Evolutionary conservation across 2,113 vertebrate species (phyloP), one percentile per base, ranked within the genome.

Genomic region (Talpa occidentalis): DNA sequence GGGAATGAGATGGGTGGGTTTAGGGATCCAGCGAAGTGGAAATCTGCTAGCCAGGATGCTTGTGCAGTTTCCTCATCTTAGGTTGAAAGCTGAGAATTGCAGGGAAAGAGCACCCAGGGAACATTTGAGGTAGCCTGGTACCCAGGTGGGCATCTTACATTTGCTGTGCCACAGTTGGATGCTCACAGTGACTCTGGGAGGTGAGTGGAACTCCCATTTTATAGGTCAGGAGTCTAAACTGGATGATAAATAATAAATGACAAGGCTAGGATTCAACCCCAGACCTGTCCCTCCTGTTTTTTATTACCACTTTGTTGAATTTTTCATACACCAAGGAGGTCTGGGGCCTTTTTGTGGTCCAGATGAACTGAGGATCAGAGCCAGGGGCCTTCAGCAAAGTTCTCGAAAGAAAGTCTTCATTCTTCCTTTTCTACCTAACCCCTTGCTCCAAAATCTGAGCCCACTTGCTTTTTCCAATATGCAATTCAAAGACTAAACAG

Each of bases 401-500:
- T 74, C 12, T 89, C 67, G 49, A 30, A 62, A n/a, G 37, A 79
- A 79, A 70, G 22, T 40, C 56, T 35, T 62, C 54, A 7, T 72
- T 76, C 52, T 60, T 92, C n/a, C 49, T 78, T 88, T 88, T 88
- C 54, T 28, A 30, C 67, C n/a, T 52, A 73, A 73, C 21, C 54
- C 17, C 17, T n/a, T n/a, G n/a, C 42, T 37, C 56, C 81, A 64
- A 70, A 52, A 54, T 88, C 40, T 3, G 11, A 79, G 37, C 59
- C 80, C 56, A 66, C 78, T 82, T 73, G 70, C 42, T 89, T 35
- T 81, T 89, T 74, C 82, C 60, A n/a, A 47, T 8, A 0, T 67
- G 37, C 59, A 54, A 26, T 72, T 94, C 82, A 77, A 69, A 82
- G 83, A 67, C 17, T 93, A 47, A 91, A 93, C 74, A 69, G 62